Evolutionary conservation across 2,113 vertebrate species (phyloP).

Genomic region (Sander lucioperca): DNA sequence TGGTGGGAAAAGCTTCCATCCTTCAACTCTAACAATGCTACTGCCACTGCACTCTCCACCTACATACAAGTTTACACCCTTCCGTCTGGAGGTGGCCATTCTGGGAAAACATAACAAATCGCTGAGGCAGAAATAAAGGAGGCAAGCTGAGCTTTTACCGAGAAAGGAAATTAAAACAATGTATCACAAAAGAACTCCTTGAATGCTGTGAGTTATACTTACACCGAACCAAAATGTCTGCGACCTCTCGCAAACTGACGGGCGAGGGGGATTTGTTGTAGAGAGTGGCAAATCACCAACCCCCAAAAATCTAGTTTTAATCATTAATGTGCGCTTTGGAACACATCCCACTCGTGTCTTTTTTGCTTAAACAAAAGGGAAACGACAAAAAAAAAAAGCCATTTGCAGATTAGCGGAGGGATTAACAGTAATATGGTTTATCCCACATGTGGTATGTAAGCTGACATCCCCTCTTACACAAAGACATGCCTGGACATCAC

Average conservation of each 20-base stretch:
- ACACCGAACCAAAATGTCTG: background rate
- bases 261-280: slow-evolving; percentile 44
- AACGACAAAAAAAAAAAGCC: slow-evolving; percentile 64
- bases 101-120: slow-evolving; percentile 27
- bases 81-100: slow-evolving; percentile 11
- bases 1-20: slow-evolving; percentile 4
- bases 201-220: slow-evolving; percentile 15
- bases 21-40: slow-evolving; percentile 5
- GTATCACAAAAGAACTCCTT: slow-evolving; percentile 25
- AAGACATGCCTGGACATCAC: slow-evolving; percentile 72
- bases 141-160: slow-evolving; percentile 1
- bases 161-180: slow-evolving; percentile 41
- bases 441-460: slow-evolving; percentile 77
- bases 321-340: slow-evolving; percentile 78
- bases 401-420: slow-evolving; percentile 81
- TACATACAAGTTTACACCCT: slow-evolving; percentile 23
- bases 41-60: slow-evolving; percentile 21
- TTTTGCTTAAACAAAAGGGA: slow-evolving; percentile 74
- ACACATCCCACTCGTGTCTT: slow-evolving; percentile 56
- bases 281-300: slow-evolving; percentile 47
- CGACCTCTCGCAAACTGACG: slow-evolving; percentile 8
- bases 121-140: background rate
- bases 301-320: slow-evolving; percentile 68
- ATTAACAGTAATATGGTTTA: slow-evolving; percentile 82
- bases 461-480: slow-evolving; percentile 74